Conservation (phyloP, 2,113 vertebrate genomes). For the Phasianus colchicus region DNA sequence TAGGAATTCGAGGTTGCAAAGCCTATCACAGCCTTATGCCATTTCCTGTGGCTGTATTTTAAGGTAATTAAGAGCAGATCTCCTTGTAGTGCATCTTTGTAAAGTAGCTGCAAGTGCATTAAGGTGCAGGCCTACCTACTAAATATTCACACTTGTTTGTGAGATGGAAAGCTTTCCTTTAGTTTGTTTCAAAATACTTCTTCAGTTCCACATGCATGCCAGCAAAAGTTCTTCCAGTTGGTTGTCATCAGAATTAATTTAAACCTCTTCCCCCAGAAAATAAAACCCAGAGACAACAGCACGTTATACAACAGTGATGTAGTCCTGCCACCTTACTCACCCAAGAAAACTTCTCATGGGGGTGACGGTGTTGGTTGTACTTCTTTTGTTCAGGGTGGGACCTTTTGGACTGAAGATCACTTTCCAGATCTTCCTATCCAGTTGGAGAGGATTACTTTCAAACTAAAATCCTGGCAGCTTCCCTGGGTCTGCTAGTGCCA, state of each 20-base stretch:
- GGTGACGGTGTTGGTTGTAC: background rate
- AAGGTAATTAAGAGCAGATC: slow-evolving; percentile 68
- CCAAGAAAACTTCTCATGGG: background rate
- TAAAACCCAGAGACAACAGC: background rate
- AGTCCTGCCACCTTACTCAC: background rate
- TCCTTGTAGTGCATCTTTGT: slow-evolving; percentile 26
- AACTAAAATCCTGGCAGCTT: background rate
- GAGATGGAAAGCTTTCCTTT: background rate
- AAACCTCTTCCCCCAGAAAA: background rate
- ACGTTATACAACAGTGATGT: background rate
- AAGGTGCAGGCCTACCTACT: background rate
- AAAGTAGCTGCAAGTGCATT: slow-evolving; percentile 41
- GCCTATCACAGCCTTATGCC: slow-evolving; percentile 37
- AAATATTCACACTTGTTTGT: background rate
- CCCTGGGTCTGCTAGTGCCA: background rate
- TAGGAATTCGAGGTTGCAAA: slow-evolving; percentile 65
- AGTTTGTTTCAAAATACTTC: background rate
- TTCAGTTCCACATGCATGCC: background rate
- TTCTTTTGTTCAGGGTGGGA: background rate
- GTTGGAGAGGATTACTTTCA: background rate
- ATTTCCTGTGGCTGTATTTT: slow-evolving; percentile 71
- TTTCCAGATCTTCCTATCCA: background rate
- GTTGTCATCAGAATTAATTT: background rate
- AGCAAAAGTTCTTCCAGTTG: background rate
- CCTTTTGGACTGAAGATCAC: background rate